phyloP scores from a whole-genome alignment of 2,113 vertebrate genomes.

The Reinhardtius hippoglossoides region DNA sequence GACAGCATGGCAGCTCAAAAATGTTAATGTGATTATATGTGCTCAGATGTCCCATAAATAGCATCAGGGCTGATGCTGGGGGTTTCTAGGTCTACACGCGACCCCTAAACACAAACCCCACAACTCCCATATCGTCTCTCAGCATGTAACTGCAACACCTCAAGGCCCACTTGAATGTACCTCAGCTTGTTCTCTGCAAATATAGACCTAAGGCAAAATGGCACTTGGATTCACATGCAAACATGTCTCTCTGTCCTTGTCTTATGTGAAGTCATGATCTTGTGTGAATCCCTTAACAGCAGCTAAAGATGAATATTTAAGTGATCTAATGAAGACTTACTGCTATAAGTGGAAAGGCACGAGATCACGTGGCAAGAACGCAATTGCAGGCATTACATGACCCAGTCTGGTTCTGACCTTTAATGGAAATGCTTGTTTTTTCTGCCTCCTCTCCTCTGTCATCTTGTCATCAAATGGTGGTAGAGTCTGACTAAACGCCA shows the following conservation, averaged over 20 bases:
- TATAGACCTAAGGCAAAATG: no score
- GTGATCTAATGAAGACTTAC: background rate
- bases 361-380: no score
- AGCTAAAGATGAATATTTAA: background rate
- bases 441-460: background rate
- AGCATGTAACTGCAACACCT: background rate
- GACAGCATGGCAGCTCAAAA: conserved; percentile 8
- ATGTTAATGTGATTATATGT: background rate
- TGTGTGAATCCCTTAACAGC: no score
- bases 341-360: background rate
- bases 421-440: conserved; percentile 4
- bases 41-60: background rate
- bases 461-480: background rate
- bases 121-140: background rate
- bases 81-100: background rate
- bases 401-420: conserved; percentile 14
- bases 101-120: background rate
- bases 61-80: background rate
- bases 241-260: no score
- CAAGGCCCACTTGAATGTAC: background rate
- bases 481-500: background rate
- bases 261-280: no score
- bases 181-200: background rate
- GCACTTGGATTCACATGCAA: no score
- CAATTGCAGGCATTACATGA: background rate